These are phyloP conservation scores for Gymnobelideus leadbeateri DNA, from an alignment of 2,113 vertebrate genomes.

Conservation along the genomic window DNA sequence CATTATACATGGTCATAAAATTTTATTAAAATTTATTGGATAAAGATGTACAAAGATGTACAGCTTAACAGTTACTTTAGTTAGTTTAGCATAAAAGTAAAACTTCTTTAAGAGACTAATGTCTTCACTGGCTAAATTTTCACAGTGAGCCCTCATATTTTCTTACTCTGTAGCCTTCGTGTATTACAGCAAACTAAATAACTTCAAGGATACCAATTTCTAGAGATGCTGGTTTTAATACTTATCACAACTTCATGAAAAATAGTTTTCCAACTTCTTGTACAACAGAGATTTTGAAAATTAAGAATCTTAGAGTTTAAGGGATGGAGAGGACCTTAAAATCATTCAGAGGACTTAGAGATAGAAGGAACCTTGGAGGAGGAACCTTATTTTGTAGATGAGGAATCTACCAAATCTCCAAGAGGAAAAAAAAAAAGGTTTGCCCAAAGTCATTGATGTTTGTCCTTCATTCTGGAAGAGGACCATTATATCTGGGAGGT, in stretches of 20 bases:
- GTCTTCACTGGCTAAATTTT: not conserved
- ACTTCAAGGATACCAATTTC: conserved; percentile 18
- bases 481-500: no score
- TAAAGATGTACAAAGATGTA: conserved; percentile 4
- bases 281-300: not conserved
- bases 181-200: conserved; percentile 20
- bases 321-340: not conserved
- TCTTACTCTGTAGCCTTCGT: not conserved
- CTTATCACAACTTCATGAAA: not conserved
- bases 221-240: not conserved
- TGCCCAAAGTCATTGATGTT: not conserved
- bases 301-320: not conserved
- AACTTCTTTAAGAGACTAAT: not conserved
- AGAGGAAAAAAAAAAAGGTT: not conserved
- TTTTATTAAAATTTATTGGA: conserved; percentile 45
- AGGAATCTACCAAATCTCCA: not conserved
- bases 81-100: not conserved
- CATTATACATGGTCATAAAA: conserved; percentile 52
- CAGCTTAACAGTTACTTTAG: not conserved
- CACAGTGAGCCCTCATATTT: not conserved
- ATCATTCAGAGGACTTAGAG: not conserved
- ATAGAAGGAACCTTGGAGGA: not conserved
- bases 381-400: not conserved
- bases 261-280: conserved; percentile 3
- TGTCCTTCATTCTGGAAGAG: no score